A percentile compares a stretch with the other conserved stretches of the same genome.
Conservation (phyloP, 1,140 invertebrate species). For the Drosophila tsacasi region DNA sequence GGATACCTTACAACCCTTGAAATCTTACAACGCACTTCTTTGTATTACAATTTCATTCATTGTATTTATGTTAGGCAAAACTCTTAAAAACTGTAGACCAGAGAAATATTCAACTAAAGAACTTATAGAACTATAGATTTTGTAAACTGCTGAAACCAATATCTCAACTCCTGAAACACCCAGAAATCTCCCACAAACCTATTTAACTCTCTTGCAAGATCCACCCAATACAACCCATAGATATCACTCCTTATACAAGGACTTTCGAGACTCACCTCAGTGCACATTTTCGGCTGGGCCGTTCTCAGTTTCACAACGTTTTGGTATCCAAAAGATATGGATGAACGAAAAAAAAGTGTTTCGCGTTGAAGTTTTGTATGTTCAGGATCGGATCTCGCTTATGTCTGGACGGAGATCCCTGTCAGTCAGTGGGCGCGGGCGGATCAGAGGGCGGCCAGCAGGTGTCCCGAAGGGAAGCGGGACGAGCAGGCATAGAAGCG, state of each 20-base stretch:
- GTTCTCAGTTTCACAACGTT: slow-evolving; percentile 65
- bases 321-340: slow-evolving; percentile 64
- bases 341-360: slow-evolving; percentile 40
- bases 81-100: neutral
- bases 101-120: neutral
- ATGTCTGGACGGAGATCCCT: slow-evolving; percentile 27
- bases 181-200: no score
- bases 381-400: slow-evolving; percentile 29
- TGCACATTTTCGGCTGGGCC: slow-evolving; percentile 81
- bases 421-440: slow-evolving; percentile 35
- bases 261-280: slow-evolving; percentile 62
- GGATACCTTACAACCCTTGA: neutral
- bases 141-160: no score
- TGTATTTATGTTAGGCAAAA: neutral
- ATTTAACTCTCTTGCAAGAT: neutral
- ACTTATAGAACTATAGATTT: neutral
- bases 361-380: slow-evolving; percentile 25
- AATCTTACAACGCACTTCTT: no score
- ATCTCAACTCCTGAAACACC: no score
- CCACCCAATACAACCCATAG: neutral
- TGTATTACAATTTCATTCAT: neutral
- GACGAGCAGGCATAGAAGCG: slow-evolving; percentile 41
- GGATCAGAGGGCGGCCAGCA: slow-evolving; percentile 63
- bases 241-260: neutral
- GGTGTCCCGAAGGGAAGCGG: slow-evolving; percentile 43